Conservation (phyloP, 2,113 vertebrate genomes). For the Channa maculata region DNA sequence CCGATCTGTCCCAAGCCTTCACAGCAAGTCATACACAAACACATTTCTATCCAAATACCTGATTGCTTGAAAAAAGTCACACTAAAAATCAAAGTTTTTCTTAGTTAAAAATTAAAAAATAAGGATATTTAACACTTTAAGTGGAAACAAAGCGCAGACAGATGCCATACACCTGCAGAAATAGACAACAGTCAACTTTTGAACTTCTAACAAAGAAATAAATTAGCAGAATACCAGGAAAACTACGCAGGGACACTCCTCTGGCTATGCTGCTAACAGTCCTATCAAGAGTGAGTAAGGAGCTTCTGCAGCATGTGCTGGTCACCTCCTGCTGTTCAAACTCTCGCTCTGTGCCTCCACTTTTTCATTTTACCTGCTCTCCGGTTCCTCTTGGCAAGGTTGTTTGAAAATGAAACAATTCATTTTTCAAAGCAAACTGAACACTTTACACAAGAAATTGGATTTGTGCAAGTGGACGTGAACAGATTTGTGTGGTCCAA, state of each 20-base stretch:
- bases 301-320: neutral
- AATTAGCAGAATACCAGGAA: no score
- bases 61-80: no score
- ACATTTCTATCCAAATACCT: neutral
- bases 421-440: neutral
- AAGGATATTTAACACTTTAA: no score
- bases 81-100: no score
- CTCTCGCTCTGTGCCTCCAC: neutral
- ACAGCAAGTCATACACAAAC: neutral
- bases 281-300: neutral
- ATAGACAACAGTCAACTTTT: no score
- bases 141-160: no score
- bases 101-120: no score
- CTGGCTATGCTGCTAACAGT: constrained; percentile 3
- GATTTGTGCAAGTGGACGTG: neutral
- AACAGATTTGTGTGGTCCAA: no score
- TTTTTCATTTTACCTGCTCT: neutral
- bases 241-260: neutral
- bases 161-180: no score
- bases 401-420: constrained; percentile 14
- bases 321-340: neutral
- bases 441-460: neutral
- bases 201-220: no score
- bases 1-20: neutral
- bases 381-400: neutral